phyloP scores from a whole-genome alignment of 2,797 vertebrate species.

The Sus cebifrons region DNA sequence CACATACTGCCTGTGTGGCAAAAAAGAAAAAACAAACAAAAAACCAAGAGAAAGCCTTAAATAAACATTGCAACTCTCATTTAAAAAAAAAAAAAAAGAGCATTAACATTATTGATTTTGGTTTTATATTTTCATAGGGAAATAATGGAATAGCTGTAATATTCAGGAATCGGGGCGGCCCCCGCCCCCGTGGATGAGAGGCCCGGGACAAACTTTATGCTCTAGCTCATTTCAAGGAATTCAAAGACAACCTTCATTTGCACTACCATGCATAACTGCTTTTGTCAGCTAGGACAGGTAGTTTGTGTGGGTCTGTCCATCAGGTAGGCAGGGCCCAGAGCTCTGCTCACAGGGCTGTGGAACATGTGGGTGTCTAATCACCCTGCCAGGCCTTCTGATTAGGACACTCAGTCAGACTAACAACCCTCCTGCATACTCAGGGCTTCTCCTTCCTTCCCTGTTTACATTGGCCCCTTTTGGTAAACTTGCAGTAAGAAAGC shows the following conservation, averaged over 20 bases:
- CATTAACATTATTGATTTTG: background rate
- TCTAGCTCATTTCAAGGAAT: slow-evolving; percentile 51
- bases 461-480: background rate
- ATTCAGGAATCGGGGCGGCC: no score
- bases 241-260: slow-evolving; percentile 10
- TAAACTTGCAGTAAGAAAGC: background rate
- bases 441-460: background rate
- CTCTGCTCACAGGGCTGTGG: background rate
- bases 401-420: background rate
- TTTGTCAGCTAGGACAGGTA: background rate
- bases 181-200: background rate
- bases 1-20: no score
- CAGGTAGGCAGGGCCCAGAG: background rate
- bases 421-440: background rate
- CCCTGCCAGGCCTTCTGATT: background rate
- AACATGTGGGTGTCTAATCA: background rate
- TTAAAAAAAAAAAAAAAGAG: background rate
- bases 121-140: slow-evolving; percentile 48
- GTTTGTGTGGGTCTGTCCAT: background rate
- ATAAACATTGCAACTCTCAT: no score
- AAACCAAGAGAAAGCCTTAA: no score
- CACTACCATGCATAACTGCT: background rate
- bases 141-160: background rate
- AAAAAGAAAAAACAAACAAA: no score
- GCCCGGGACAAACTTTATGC: background rate